Conservation (phyloP, 2,113 vertebrate species). For the Phoxinus phoxinus region DNA sequence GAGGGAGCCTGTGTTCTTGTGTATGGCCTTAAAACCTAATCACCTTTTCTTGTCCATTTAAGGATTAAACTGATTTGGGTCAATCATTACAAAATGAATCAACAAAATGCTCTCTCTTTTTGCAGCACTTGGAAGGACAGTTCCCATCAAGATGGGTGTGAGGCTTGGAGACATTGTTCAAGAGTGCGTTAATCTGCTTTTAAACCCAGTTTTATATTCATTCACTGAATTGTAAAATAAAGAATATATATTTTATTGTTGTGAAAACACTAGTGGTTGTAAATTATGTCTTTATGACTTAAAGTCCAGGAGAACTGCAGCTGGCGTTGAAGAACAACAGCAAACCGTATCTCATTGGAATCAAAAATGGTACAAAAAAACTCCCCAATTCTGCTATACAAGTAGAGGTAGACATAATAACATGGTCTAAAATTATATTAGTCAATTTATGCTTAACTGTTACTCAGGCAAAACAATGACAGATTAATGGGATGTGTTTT, state of each 20-base stretch:
- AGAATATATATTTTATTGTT: background rate
- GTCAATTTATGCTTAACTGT: background rate
- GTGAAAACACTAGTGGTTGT: background rate
- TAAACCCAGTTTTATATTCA: too few relatives aligned
- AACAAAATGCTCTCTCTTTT: background rate
- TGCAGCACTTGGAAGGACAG: conserved; percentile 65
- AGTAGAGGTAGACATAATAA: background rate
- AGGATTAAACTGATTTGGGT: background rate
- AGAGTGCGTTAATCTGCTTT: conserved; percentile 54
- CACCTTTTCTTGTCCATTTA: background rate
- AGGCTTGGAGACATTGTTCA: conserved; percentile 69
- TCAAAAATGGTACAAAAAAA: conserved; percentile 67
- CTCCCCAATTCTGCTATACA: background rate
- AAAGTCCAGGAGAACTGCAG: conserved; percentile 77
- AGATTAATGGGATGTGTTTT: background rate
- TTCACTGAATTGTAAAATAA: background rate
- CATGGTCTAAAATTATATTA: background rate
- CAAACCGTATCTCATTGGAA: conserved; percentile 75
- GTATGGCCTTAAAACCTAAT: conserved; percentile 61
- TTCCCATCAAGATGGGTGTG: conserved; percentile 72
- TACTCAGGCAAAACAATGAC: background rate
- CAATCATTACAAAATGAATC: background rate
- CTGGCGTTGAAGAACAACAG: conserved; percentile 73
- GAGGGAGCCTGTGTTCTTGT: conserved; percentile 82
- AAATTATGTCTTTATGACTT: background rate